Evolutionary conservation across 2,888 invertebrate genomes (phyloP), one percentile per base, ranked within the genome.

Genomic region (Xestia ashworthii): DNA sequence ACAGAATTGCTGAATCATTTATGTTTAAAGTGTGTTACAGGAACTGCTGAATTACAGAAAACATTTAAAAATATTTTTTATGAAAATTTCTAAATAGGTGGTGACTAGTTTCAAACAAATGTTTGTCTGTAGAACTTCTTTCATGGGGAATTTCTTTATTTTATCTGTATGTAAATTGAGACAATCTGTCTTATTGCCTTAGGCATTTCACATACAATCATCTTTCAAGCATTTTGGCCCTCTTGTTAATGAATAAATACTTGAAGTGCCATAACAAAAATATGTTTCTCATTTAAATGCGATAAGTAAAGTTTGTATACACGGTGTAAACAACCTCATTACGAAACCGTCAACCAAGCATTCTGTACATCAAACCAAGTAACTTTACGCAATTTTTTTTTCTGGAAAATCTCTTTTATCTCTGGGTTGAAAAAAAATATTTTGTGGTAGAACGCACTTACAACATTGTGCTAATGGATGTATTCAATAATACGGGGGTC

Each of bases 1-100:
- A 48, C 25, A 64, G 44, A 14, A 74, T 74, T 22, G 11, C 25
- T 14, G 22, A 80, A 72, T 38, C 9, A 80, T 78, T 64, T 65
- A 74, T 65, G 32, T 64, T 14, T 0, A 32, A 14, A 1, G 14
- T 76, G n/a, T 2, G n/a, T 58, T 25, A 55, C n/a, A 75, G 38
- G n/a, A 46, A 19, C 44, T 11, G 3, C 3, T n/a, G 6, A 3
- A 38, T 19, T 38, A 19, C 14, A 9, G n/a, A 6, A 14, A n/a
- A 6, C 38, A 55, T 60, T 19, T 9, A 32, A 32, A 60, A 32
- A 60, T 60, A 16, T 25, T 32, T 32, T 11, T 9, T 19, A 22
- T 25, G 9, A 41, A 72, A 71, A 72, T 25, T 0, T 48, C 19
- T 38, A 46, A 38, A 14, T 12, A 6, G 5, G 3, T 46, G 11